phyloP scores from a whole-genome alignment of 2,113 vertebrate genomes.

The Varanus komodoensis region DNA sequence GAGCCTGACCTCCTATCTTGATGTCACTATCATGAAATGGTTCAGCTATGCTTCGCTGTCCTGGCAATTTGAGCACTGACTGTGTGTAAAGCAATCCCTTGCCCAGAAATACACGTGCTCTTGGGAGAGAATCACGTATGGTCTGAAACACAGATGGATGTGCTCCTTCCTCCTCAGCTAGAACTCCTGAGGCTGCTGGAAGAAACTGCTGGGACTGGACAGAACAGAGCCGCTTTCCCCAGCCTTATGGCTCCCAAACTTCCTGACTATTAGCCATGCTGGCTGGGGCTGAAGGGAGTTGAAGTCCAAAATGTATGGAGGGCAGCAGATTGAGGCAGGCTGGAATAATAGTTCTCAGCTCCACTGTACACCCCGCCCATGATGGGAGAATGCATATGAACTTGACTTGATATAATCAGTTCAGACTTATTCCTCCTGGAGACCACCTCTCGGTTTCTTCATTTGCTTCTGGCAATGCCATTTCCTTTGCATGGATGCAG shows the following conservation, averaged over 20 bases:
- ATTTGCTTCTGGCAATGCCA: slow-evolving; percentile 21
- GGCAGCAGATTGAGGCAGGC: too few species aligned
- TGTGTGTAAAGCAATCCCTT: background rate
- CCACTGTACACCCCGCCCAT: background rate
- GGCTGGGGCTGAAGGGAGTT: too few species aligned
- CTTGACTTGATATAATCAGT: background rate
- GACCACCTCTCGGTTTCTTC: slow-evolving; percentile 18
- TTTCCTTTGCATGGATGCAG: slow-evolving; percentile 19
- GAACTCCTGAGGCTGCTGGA: background rate
- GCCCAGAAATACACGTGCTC: background rate
- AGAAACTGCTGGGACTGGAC: background rate
- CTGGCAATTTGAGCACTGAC: background rate
- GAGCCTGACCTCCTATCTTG: background rate
- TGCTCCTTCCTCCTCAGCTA: background rate
- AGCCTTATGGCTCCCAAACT: too few species aligned
- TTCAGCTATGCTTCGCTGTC: background rate
- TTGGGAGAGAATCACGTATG: too few species aligned
- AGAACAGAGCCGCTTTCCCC: background rate
- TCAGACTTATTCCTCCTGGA: slow-evolving; percentile 11
- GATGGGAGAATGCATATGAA: background rate
- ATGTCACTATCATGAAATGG: too few species aligned
- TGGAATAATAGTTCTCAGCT: background rate
- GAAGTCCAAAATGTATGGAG: too few species aligned
- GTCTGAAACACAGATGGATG: background rate
- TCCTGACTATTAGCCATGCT: too few species aligned